A percentile compares a stretch with the other conserved stretches of the same genome.
phyloP scores from a whole-genome alignment of 2,797 vertebrate species.

The Emydoidea blandingii region DNA sequence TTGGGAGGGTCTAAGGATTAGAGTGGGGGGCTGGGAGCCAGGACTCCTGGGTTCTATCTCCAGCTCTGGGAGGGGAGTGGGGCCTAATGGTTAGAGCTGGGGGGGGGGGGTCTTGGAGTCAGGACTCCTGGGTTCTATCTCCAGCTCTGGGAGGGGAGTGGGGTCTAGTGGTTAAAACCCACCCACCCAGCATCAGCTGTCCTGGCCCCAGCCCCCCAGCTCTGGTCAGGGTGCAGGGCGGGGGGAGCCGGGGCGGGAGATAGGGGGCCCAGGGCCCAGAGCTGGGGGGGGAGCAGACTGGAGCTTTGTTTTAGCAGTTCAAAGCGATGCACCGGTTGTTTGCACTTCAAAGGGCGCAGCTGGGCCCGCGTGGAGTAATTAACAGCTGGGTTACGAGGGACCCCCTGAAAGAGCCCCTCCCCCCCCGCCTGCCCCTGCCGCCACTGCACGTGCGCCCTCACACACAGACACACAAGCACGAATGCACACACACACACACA shows the following conservation, averaged over 20 bases:
- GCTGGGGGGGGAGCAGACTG: neutral
- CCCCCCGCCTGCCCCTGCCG: neutral
- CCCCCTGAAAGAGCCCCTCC: slow-evolving; percentile 76
- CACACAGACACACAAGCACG: neutral
- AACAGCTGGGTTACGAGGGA: slow-evolving; percentile 91
- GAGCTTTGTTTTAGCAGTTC: slow-evolving; percentile 90
- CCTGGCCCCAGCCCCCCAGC: no score
- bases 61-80: no score
- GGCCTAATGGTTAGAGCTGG: no score
- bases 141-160: no score
- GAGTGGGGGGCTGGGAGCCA: no score
- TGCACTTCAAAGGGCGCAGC: slow-evolving; percentile 94
- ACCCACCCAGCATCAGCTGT: no score
- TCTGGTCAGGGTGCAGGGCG: neutral
- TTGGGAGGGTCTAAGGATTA: no score
- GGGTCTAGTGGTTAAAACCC: no score
- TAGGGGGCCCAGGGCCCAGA: neutral
- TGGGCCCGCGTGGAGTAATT: slow-evolving; percentile 89
- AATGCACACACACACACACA: neutral
- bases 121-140: neutral
- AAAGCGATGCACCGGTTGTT: slow-evolving; percentile 91
- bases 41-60: no score
- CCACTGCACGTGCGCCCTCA: neutral
- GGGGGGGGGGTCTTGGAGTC: no score
- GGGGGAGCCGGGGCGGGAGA: neutral